phyloP scores from a whole-genome alignment of 2,113 vertebrate genomes.

The Ophiodon elongatus region DNA sequence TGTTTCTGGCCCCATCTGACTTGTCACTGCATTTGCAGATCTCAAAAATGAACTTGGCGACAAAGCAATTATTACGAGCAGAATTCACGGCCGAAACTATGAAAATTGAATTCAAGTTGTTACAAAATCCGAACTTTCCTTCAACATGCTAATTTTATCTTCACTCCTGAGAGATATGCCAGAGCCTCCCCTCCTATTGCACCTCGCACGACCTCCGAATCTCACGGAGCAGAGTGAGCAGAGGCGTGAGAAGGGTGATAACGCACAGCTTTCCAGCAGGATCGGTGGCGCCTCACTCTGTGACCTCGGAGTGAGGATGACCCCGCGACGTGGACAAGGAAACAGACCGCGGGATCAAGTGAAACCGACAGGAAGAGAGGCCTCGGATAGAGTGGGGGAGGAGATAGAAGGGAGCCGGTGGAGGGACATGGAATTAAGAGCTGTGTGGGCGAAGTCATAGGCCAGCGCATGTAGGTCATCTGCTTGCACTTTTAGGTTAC shows the following conservation, averaged over 20 bases:
- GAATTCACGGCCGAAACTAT: not conserved
- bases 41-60: not conserved
- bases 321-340: conserved; percentile 12
- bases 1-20: not conserved
- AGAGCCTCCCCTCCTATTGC: conserved; percentile 11
- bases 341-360: conserved; percentile 43
- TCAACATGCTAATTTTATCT: not conserved
- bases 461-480: conserved; percentile 53
- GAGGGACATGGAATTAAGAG: conserved; percentile 28
- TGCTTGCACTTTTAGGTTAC: conserved; percentile 43
- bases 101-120: not conserved
- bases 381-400: conserved; percentile 1
- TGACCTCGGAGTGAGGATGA: conserved; percentile 48
- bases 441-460: conserved; percentile 29
- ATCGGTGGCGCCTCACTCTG: conserved; percentile 24
- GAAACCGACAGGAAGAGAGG: conserved; percentile 38
- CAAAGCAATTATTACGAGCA: not conserved
- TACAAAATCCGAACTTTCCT: not conserved
- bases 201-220: conserved; percentile 7
- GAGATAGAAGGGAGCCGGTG: conserved; percentile 5
- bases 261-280: conserved; percentile 28
- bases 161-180: not conserved
- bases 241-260: conserved; percentile 9
- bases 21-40: not conserved
- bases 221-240: not conserved